Percentiles rank a stretch among this genome's conserved stretches.
These are phyloP conservation scores for Thunnus thynnus DNA, from an alignment of 2,113 vertebrate species.

Conservation along the genomic window DNA sequence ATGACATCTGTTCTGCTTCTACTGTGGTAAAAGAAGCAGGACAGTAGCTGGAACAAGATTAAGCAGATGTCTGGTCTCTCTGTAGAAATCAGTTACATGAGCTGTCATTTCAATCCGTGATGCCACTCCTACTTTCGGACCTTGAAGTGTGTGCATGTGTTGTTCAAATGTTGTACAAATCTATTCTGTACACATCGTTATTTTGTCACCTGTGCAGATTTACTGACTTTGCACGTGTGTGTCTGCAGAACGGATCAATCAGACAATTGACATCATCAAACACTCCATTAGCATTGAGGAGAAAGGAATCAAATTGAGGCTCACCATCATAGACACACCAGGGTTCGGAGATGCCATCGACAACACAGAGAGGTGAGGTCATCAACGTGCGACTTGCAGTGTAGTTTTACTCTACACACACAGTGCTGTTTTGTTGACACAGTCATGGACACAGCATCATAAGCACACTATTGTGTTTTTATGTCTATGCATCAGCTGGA, in stretches of 20 bases:
- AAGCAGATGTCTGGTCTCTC: neutral
- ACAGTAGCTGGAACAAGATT: neutral
- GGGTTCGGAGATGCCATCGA: slow-evolving; percentile 86
- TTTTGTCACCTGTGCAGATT: neutral
- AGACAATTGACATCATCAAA: slow-evolving; percentile 84
- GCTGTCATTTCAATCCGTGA: neutral
- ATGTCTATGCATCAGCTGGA: slow-evolving; percentile 76
- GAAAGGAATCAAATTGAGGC: slow-evolving; percentile 89
- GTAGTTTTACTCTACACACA: neutral
- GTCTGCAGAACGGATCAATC: slow-evolving; percentile 80
- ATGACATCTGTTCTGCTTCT: neutral
- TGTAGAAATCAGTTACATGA: no score
- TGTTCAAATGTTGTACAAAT: neutral
- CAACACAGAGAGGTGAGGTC: slow-evolving; percentile 75
- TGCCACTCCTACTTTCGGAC: neutral
- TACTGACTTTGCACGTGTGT: neutral
- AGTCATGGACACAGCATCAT: neutral
- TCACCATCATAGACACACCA: slow-evolving; percentile 86
- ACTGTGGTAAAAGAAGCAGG: neutral
- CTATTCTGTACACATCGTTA: neutral
- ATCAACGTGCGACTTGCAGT: neutral
- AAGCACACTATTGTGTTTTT: neutral
- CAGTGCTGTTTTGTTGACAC: neutral
- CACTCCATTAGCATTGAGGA: slow-evolving; percentile 94
- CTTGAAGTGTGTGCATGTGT: neutral